Base-by-base conservation (phyloP, 2,797 vertebrate genomes). In the Nannoperca australis region DNA sequence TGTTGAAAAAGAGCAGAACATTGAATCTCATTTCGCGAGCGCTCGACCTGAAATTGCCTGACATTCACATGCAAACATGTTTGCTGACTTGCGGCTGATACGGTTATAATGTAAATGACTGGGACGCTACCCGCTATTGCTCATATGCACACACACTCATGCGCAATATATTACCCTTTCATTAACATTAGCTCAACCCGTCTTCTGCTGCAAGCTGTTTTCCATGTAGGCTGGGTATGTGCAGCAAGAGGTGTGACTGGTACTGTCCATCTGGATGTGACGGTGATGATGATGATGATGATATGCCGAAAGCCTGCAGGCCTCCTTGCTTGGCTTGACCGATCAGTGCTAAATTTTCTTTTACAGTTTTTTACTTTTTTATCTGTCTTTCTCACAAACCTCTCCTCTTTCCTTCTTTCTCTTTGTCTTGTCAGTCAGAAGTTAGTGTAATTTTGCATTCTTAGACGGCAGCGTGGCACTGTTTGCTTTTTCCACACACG, bases 61-160 rank as follows among this genome's bases (percentile, higher is more conserved):
- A 84, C 80, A 81, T 89, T 91, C 82, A 70, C 72, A 80, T 79
- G 75, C 86, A 80, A 85, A 89, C 84, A 62, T 81, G 76, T 81
- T 81, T 73, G 73, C 83, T 69, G 76, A 82, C 78, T 82, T 38
- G 66, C 13, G 18, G 70, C 82, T 77, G 76, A 86, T 85, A 55
- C 51, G 70, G 82, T 89, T 89, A 55, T 75, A 50, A 90, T 90
- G 84, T 64, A 85, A 86, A 90, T 59, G 72, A 74, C 30, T 5
- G 49, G 30, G 70, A 27, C 2, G 22, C 55, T 50, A 22, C 27
- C 11, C 2, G 3, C 61, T 36, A 27, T 53, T 55, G 9, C 79
- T 66, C 49, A 45, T 22, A 65, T 7, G 6, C 50, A 64, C 54
- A 20, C 50, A 22, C 47, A 22, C 27, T 49, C 27, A 56, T 14